A percentile compares a stretch with the other conserved stretches of the same genome.
phyloP scores from a whole-genome alignment of 2,888 invertebrate species.

The Plemyria rubiginata region DNA sequence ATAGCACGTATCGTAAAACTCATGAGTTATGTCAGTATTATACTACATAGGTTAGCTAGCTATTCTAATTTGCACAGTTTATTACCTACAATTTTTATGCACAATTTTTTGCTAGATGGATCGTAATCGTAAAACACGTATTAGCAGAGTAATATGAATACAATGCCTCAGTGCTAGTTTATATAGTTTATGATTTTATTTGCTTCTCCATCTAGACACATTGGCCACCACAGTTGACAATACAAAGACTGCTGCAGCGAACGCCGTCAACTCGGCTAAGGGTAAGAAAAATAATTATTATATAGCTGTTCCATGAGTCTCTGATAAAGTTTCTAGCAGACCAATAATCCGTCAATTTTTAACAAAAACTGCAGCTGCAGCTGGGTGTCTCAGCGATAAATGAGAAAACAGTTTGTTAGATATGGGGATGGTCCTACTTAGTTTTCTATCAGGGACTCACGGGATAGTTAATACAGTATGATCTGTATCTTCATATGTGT shows the following conservation, averaged over 20 bases:
- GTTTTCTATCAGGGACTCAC: slow-evolving; percentile 7
- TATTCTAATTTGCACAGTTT: background rate
- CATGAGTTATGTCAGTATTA: background rate
- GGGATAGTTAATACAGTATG: background rate
- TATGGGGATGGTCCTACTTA: too few species aligned
- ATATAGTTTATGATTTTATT: slow-evolving; percentile 28
- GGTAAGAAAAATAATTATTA: slow-evolving; percentile 52
- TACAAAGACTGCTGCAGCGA: slow-evolving; percentile 77
- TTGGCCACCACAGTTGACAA: slow-evolving; percentile 72
- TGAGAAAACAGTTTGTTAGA: too few species aligned
- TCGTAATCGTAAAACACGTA: background rate
- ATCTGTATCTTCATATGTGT: slow-evolving; percentile 6
- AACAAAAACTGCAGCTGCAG: background rate
- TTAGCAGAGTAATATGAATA: background rate
- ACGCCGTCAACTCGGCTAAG: slow-evolving; percentile 74
- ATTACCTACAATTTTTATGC: too few species aligned
- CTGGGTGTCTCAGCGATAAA: too few species aligned
- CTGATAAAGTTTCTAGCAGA: slow-evolving; percentile 2
- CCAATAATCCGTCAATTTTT: background rate
- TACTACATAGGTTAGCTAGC: background rate
- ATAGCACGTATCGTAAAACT: background rate
- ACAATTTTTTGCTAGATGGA: background rate
- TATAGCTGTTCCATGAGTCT: background rate
- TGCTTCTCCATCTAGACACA: slow-evolving; percentile 63
- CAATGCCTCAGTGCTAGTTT: background rate